Base-by-base conservation (phyloP, 2,797 vertebrate genomes). In the Melopsittacus undulatus region DNA sequence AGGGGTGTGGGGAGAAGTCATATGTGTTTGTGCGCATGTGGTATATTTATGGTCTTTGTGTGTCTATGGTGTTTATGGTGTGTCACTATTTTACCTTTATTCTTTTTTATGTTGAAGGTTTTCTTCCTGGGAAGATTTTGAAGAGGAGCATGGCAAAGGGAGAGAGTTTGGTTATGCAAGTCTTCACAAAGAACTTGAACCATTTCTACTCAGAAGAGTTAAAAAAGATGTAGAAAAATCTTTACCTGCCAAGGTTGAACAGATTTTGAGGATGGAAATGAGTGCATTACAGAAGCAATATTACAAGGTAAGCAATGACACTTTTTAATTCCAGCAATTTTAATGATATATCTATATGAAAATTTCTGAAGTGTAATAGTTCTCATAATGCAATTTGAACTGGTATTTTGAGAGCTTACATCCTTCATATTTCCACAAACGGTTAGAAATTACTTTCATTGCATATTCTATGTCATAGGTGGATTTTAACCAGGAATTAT, bases 221-320 rank as follows among this genome's bases (percentile, higher is more conserved):
- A 99, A 99, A 97, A 99, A 99, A 96, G 99, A 99, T 66, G 99
- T 99, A 72, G 99, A 99, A 97, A 99, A 99, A 96, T 99, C 99
- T 70, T 98, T 99, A 64, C 99, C 99, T 94, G 99, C 99, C 88
- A 99, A 99, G 96, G 99, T 99, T 95, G 99, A 99, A 89, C 99
- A 99, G 96, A 99, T 99, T 95, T 98, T 99, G 95, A 95, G 99
- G 95, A 99, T 99, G 95, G 99, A 99, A 96, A 99, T 99, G 99
- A 99, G 99, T 88, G 99, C 99, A 76, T 98, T 99, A 92, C 99
- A 99, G 97, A 99, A 99, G 95, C 99, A 98, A 89, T 98, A 98
- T 95, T 98, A 98, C 94, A 98, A 98, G n/a, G 98, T 98, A 98
- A 98, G 98, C 89, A 74, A 86, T 12, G 13, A 42, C 23, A 63